Evolutionary conservation across 2,113 vertebrate genomes (phyloP), one percentile per base, ranked within the genome.

Genomic region (Etheostoma spectabile): DNA sequence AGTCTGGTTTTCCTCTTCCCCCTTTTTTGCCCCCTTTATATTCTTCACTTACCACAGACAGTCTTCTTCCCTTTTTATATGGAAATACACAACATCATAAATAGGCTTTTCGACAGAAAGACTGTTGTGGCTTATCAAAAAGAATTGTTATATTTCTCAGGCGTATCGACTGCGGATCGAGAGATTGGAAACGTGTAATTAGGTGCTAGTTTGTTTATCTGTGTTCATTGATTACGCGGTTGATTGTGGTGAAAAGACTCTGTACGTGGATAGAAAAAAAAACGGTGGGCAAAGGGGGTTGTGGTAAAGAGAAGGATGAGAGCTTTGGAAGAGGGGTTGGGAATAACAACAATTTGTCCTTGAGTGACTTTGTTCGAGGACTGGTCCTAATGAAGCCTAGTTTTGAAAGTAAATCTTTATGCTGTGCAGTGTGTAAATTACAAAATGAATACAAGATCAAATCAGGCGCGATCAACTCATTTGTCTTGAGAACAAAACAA

Each of bases 181-280:
- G 82, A 90, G 81, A 89, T 90, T 89, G 87, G 79, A 94, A 90
- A 91, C 86, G 81, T 89, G 87, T 92, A 93, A 92, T 93, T 93
- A 90, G 85, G 86, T 16, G 10, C 70, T 60, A 74, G 80, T 90
- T 88, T 48, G 74, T 86, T 88, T 80, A 78, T 87, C 79, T 52
- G 55, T 84, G 68, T 84, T 83, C 86, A 78, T 74, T 90, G 91
- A 92, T 93, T 89, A 85, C 13, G 30, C 56, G 65, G 75, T 80
- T 90, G 92, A 92, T 89, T 91, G 77, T 30, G 19, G 22, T 55
- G 73, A 27, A 33, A 75, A 42, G 21, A n/a, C 14, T 68, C 30
- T 48, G 27, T 69, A 6, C 24, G 1, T n/a, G 61, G 65, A 72
- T 62, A 57, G 48, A 6, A 68, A 51, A 55, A 55, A 63, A 10